A percentile compares a stretch with the other conserved stretches of the same genome.
These are phyloP conservation scores for Aulostomus chinensis DNA, from an alignment of 2,797 vertebrate species.

Conservation along the genomic window DNA sequence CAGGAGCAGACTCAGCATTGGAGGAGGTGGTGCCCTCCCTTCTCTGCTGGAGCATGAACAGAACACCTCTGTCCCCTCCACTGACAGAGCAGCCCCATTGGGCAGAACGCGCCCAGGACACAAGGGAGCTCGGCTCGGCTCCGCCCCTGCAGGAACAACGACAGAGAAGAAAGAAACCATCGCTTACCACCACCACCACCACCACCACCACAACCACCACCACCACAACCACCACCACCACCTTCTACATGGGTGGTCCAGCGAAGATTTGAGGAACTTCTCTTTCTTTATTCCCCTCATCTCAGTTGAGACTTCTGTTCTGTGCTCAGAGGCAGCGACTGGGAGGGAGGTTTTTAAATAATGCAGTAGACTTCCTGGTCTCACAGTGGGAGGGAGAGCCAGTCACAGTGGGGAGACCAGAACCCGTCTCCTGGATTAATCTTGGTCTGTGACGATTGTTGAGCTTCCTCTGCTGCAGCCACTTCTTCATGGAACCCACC, in stretches of 20 bases:
- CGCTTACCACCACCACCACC: no score
- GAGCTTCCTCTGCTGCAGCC: not conserved
- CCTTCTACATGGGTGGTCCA: constrained; percentile 18
- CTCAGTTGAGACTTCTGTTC: not conserved
- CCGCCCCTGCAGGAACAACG: not conserved
- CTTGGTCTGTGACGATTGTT: not conserved
- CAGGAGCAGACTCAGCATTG: no score
- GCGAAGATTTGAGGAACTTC: not conserved
- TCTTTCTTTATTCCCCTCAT: not conserved
- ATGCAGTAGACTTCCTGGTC: constrained; percentile 25
- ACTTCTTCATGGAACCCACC: not conserved
- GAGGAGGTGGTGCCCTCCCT: not conserved
- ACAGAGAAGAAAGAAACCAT: constrained; percentile 3
- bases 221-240: no score
- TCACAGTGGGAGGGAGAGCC: constrained; percentile 28
- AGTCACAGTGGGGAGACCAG: constrained; percentile 19
- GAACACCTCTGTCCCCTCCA: constrained; percentile 8
- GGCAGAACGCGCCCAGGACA: constrained; percentile 7
- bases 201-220: no score
- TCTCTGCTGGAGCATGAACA: constrained; percentile 3
- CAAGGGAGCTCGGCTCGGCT: constrained; percentile 16
- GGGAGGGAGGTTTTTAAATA: constrained; percentile 34
- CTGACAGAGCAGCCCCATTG: constrained; percentile 32
- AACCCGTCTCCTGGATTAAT: constrained; percentile 24
- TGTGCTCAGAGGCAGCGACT: not conserved